Conservation (phyloP, 2,888 invertebrate genomes). For the Acanthosepion pharaonis region DNA sequence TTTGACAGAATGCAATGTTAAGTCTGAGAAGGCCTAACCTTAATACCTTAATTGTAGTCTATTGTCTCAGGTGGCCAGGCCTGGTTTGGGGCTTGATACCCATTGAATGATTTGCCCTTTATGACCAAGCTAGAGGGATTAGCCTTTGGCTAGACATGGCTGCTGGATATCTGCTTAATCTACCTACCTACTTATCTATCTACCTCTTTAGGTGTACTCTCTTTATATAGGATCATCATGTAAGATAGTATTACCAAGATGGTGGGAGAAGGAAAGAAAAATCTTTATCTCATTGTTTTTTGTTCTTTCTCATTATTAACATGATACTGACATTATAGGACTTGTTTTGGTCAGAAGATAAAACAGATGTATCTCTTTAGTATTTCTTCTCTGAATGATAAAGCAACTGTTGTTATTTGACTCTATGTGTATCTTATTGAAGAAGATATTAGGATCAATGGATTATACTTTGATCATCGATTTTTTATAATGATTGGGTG, state of each 20-base stretch:
- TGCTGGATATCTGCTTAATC: conserved; percentile 20
- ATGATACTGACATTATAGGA: neutral
- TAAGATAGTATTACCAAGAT: neutral
- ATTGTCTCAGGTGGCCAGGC: conserved; percentile 18
- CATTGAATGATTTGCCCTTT: conserved; percentile 20
- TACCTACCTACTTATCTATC: neutral
- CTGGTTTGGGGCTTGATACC: neutral
- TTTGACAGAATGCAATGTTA: neutral
- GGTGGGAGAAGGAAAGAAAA: neutral
- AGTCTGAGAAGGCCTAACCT: conserved; percentile 6
- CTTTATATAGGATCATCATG: neutral
- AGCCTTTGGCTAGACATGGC: conserved; percentile 33
- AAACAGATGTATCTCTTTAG: neutral
- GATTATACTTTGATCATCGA: neutral
- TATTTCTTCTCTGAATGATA: neutral
- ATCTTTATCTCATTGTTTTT: neutral
- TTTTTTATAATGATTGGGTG: neutral
- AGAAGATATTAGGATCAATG: neutral
- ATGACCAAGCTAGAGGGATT: conserved; percentile 4
- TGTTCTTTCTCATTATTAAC: neutral
- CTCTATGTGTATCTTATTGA: neutral
- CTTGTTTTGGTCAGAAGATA: neutral
- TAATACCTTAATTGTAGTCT: conserved; percentile 4
- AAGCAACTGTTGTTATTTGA: neutral
- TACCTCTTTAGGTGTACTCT: neutral